phyloP scores from a whole-genome alignment of 1,140 invertebrate species.

The Fopius arisanus region DNA sequence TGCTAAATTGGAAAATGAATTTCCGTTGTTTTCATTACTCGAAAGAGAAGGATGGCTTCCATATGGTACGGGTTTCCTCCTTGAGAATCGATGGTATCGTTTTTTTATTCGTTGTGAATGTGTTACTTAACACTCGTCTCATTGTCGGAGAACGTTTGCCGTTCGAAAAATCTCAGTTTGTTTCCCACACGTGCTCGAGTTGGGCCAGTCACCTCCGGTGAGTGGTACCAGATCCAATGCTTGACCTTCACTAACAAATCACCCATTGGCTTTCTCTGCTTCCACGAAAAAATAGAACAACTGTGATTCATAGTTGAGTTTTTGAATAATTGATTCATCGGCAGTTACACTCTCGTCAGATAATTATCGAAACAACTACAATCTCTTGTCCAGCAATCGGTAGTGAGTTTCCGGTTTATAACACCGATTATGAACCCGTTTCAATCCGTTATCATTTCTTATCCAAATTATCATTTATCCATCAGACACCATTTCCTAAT shows the following conservation, averaged over 20 bases:
- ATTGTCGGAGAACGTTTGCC: not conserved
- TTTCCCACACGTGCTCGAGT: slow-evolving; percentile 10
- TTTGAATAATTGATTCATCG: too few relatives aligned
- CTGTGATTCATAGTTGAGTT: too few relatives aligned
- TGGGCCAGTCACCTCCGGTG: slow-evolving; percentile 12
- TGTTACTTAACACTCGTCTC: not conserved
- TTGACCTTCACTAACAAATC: slow-evolving; percentile 11
- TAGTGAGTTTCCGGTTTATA: too few relatives aligned
- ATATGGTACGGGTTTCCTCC: not conserved
- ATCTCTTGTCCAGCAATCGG: too few relatives aligned
- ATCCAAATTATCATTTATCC: too few relatives aligned
- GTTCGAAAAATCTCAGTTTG: not conserved
- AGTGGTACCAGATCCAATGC: not conserved
- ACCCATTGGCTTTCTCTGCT: not conserved
- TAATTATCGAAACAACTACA: too few relatives aligned
- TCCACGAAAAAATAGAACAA: too few relatives aligned
- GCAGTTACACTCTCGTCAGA: too few relatives aligned
- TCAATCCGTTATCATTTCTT: too few relatives aligned
- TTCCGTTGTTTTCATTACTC: not conserved
- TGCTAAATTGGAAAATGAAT: not conserved
- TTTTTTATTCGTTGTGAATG: not conserved
- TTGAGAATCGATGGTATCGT: not conserved
- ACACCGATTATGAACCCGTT: too few relatives aligned
- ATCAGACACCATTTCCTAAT: too few relatives aligned
- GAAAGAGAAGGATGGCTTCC: too few relatives aligned